phyloP scores from a whole-genome alignment of 1,140 invertebrate genomes.

The Heliothis virescens region DNA sequence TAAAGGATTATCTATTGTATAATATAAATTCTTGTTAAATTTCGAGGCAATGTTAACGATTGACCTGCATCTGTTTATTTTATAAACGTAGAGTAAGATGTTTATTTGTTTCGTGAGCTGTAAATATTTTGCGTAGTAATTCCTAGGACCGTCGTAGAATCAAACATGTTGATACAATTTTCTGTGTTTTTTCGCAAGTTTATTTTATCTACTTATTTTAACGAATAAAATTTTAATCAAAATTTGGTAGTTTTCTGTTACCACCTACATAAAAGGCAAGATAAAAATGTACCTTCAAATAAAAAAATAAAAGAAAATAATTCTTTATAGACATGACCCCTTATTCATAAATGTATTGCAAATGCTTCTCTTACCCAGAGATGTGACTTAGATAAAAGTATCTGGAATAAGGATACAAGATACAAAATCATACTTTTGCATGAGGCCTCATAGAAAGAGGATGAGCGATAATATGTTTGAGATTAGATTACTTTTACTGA shows the following conservation, averaged over 20 bases:
- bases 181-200: slow-evolving; percentile 84
- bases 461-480: too few species aligned
- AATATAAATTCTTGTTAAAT: slow-evolving; percentile 61
- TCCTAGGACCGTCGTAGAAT: slow-evolving; percentile 77
- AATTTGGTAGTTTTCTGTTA: slow-evolving; percentile 6
- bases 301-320: slow-evolving; percentile 1
- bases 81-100: slow-evolving; percentile 68
- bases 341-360: not conserved
- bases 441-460: too few species aligned
- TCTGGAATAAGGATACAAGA: too few species aligned
- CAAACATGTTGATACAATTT: slow-evolving; percentile 82
- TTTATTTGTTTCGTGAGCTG: slow-evolving; percentile 79
- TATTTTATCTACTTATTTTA: slow-evolving; percentile 87
- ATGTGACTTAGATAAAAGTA: too few species aligned
- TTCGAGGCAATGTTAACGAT: slow-evolving; percentile 71
- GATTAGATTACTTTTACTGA: too few species aligned
- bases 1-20: slow-evolving; percentile 65
- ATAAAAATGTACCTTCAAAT: not conserved
- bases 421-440: too few species aligned
- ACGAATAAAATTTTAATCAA: slow-evolving; percentile 83
- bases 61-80: slow-evolving; percentile 77
- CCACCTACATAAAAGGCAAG: not conserved
- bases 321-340: not conserved
- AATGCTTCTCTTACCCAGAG: not conserved
- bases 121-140: slow-evolving; percentile 80